Evolutionary conservation across 1,140 invertebrate genomes (phyloP).

Genomic region (Steinernema feltiae): DNA sequence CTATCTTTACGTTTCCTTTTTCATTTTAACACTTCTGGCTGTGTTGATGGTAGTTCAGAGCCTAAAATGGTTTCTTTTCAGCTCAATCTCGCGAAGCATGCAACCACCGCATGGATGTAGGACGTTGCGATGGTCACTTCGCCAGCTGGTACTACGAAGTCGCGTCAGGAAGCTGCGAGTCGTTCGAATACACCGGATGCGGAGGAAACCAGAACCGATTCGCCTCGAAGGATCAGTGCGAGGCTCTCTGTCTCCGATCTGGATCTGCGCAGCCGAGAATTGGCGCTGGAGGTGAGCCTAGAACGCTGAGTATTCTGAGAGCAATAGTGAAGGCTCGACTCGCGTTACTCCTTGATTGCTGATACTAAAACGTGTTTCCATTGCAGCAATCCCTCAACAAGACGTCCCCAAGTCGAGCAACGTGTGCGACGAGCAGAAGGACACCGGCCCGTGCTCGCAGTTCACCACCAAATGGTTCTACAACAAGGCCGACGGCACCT

Average conservation of each 20-base stretch:
- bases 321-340: too few species aligned
- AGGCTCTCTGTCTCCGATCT: constrained; percentile 65
- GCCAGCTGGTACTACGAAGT: constrained; percentile 72
- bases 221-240: constrained; percentile 70
- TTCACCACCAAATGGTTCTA: constrained; percentile 76
- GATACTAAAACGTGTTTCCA: not conserved
- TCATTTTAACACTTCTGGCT: not conserved
- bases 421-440: constrained; percentile 64
- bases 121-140: constrained; percentile 51
- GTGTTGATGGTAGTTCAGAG: too few species aligned
- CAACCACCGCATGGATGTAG: constrained; percentile 50
- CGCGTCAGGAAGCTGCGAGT: constrained; percentile 51
- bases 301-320: too few species aligned
- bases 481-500: constrained; percentile 70
- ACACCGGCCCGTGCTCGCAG: constrained; percentile 75
- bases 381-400: constrained; percentile 1
- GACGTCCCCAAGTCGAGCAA: constrained; percentile 18
- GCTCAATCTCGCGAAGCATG: constrained; percentile 49
- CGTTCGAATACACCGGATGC: constrained; percentile 69
- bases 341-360: too few species aligned
- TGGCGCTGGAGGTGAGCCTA: not conserved
- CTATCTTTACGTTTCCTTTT: constrained; percentile 27
- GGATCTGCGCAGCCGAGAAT: constrained; percentile 17
- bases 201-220: constrained; percentile 81
- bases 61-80: constrained; percentile 29